Evolutionary conservation across 2,797 vertebrate species (phyloP), one percentile per base, ranked within the genome.

Genomic region (Acanthurus leucopareius): DNA sequence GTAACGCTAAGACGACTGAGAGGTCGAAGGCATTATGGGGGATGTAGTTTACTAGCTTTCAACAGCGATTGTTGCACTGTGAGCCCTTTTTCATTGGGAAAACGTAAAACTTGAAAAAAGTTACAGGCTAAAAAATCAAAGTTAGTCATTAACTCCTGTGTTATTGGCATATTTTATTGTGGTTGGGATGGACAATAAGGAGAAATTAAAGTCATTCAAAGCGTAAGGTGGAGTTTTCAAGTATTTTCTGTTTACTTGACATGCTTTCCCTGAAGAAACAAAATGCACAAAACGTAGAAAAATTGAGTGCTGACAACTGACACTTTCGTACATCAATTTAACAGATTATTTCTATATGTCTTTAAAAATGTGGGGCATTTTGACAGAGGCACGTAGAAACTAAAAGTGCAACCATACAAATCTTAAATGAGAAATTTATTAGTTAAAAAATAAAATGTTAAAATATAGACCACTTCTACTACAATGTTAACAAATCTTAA

Each of bases 41-140:
- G 0, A 1, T 85, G 89, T 82, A 69, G 40, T 91, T 65, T 35
- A 3, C 6, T 38, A 35, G 32, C 32, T 35, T 35, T 35, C 7
- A 35, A 35, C 32, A 35, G 32, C 32, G 32, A 7, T 35, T 7
- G 32, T 35, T 35, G 32, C 32, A 35, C 32, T 35, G 32, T 35
- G 32, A 35, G 32, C 32, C 32, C 1, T 35, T 32, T 35, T 35
- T 35, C 32, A 35, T 1, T 1, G 57, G 48, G 48, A 10, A n/a
- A 6, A 28, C 40, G 10, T 10, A 42, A 63, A n/a, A 14, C 17
- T 4, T 53, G 4, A 3, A 22, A 3, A 22, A 57, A 14, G 11
- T 35, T 9, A 53, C 3, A 64, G 4, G 10, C 3, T 25, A 20
- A 40, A n/a, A 20, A 40, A 51, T 17, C 0, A 42, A 13, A 38